phyloP scores from a whole-genome alignment of 2,888 invertebrate species.

The Allophyes oxyacanthae region DNA sequence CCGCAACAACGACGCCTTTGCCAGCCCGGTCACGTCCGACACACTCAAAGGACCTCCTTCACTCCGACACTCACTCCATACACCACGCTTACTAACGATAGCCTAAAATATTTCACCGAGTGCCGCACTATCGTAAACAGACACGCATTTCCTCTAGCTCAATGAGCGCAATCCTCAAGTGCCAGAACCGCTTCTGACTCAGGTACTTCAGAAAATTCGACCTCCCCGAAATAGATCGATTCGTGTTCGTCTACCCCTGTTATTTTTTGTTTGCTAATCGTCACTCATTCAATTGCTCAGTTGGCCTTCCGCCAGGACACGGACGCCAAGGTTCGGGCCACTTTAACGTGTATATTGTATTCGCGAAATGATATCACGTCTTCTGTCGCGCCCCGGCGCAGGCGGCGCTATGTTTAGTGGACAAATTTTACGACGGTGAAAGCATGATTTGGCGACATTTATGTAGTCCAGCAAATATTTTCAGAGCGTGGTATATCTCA shows the following conservation, averaged over 20 bases:
- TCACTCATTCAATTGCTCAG: constrained; percentile 85
- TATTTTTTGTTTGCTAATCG: constrained; percentile 79
- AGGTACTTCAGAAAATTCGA: constrained; percentile 81
- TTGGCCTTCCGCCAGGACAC: constrained; percentile 85
- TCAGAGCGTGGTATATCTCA: constrained; percentile 31
- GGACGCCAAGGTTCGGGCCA: constrained; percentile 76
- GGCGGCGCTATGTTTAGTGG: constrained; percentile 52
- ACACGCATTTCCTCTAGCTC: constrained; percentile 80
- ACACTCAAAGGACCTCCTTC: constrained; percentile 75
- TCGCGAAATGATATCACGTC: constrained; percentile 71
- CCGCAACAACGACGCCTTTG: constrained; percentile 63
- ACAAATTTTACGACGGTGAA: constrained; percentile 52
- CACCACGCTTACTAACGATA: constrained; percentile 44
- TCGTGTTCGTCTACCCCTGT: constrained; percentile 82
- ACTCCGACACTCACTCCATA: constrained; percentile 59
- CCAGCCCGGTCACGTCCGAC: constrained; percentile 80
- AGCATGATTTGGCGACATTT: constrained; percentile 48
- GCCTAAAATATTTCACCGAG: constrained; percentile 63
- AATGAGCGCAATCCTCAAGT: constrained; percentile 78
- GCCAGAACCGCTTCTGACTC: constrained; percentile 76
- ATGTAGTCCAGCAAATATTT: constrained; percentile 54
- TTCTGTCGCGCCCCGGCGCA: constrained; percentile 51
- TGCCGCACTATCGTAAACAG: constrained; percentile 70
- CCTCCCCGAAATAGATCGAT: constrained; percentile 84
- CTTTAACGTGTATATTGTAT: constrained; percentile 70